phyloP scores from a whole-genome alignment of 1,140 invertebrate genomes.

The Leptopilina boulardi region DNA sequence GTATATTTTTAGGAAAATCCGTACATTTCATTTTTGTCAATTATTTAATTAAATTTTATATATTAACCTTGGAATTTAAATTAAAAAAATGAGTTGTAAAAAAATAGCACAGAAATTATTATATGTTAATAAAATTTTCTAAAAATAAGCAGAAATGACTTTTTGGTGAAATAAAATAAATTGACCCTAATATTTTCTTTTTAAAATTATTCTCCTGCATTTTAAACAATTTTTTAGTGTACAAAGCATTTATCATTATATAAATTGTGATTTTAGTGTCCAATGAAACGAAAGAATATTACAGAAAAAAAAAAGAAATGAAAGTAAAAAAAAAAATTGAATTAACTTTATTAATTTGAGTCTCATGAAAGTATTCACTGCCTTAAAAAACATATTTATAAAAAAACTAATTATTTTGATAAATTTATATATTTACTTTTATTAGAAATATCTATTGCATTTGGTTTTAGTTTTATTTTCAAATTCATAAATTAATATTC shows the following conservation, averaged over 20 bases:
- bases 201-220: background rate
- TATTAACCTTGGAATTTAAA: too few species aligned
- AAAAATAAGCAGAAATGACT: too few species aligned
- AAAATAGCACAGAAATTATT: too few species aligned
- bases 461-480: background rate
- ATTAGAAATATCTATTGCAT: background rate
- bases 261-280: background rate
- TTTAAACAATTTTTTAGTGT: too few species aligned
- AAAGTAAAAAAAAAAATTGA: background rate
- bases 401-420: background rate
- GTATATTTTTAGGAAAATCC: too few species aligned
- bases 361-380: constrained; percentile 11
- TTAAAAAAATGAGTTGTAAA: too few species aligned
- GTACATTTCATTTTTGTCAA: too few species aligned
- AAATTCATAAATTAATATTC: background rate
- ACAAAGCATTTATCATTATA: background rate
- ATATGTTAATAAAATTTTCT: too few species aligned
- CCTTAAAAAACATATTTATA: background rate
- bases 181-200: background rate
- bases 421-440: background rate
- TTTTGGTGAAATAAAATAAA: background rate
- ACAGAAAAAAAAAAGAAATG: background rate
- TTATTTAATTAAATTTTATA: too few species aligned
- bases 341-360: background rate
- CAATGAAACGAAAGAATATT: background rate